Evolutionary conservation across 2,113 vertebrate species (phyloP).

Genomic region (Platanista minor): DNA sequence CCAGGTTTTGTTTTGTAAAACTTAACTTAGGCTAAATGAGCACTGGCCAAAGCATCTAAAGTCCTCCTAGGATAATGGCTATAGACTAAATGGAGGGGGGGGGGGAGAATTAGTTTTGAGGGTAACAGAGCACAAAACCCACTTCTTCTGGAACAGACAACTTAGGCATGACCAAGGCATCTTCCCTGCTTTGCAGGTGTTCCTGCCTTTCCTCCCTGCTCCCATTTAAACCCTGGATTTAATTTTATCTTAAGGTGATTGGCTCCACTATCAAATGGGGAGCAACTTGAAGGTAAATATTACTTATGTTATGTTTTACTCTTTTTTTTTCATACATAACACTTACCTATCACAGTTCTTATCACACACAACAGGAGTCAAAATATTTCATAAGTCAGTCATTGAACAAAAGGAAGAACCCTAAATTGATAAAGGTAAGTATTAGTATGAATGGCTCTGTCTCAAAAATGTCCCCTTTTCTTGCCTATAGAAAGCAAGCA

Average conservation of each 20-base stretch:
- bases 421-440: neutral
- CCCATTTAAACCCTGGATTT: neutral
- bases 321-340: neutral
- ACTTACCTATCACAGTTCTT: neutral
- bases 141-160: neutral
- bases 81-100: neutral
- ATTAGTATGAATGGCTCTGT: neutral
- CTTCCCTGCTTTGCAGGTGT: neutral
- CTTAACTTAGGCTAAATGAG: constrained; percentile 2
- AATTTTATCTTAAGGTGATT: neutral
- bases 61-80: neutral
- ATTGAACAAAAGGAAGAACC: neutral
- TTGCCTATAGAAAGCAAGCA: neutral
- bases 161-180: neutral
- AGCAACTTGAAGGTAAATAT: neutral
- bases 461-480: neutral
- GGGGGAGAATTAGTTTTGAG: neutral
- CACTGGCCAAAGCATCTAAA: neutral
- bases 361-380: neutral
- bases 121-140: neutral
- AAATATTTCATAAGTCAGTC: neutral
- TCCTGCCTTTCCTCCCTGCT: neutral
- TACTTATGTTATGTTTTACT: neutral
- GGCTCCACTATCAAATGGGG: neutral
- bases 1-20: constrained; percentile 15